Conservation (phyloP, 2,113 vertebrate species). For the Myotis lucifugus region DNA sequence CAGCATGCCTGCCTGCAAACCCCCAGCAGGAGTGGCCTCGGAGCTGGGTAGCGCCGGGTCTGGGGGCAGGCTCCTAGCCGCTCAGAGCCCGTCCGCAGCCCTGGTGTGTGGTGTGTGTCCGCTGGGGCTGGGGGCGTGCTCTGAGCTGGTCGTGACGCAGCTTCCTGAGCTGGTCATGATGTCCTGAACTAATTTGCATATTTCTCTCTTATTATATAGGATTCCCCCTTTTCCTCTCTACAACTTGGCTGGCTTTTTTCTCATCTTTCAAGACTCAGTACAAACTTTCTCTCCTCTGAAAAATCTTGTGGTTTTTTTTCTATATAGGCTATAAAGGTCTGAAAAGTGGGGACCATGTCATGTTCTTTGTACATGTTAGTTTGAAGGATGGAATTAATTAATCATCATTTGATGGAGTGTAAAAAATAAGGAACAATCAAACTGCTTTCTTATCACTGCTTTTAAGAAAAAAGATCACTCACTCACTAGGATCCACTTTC, state of each 20-base stretch:
- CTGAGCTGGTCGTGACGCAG: too few species aligned
- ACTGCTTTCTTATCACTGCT: neutral
- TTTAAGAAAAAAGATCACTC: neutral
- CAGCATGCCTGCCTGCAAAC: too few species aligned
- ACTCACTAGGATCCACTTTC: neutral
- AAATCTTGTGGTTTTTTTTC: neutral
- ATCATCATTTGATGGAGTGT: neutral
- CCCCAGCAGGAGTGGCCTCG: too few species aligned
- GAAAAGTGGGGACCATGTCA: neutral
- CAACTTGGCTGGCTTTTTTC: neutral
- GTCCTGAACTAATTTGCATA: too few species aligned
- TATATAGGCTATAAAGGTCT: neutral
- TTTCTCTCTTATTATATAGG: too few species aligned
- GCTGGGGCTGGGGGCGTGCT: too few species aligned
- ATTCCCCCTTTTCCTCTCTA: neutral
- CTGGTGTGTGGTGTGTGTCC: too few species aligned
- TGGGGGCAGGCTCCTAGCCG: too few species aligned
- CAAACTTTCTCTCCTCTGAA: neutral
- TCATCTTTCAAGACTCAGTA: neutral
- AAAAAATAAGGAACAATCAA: conserved; percentile 34
- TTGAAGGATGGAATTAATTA: conserved; percentile 3
- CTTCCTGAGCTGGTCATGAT: too few species aligned
- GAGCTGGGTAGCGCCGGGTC: too few species aligned
- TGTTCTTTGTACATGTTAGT: neutral
- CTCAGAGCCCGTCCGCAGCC: too few species aligned